Evolutionary conservation across 1,140 invertebrate genomes (phyloP).

Genomic region (Cyclina sinensis): DNA sequence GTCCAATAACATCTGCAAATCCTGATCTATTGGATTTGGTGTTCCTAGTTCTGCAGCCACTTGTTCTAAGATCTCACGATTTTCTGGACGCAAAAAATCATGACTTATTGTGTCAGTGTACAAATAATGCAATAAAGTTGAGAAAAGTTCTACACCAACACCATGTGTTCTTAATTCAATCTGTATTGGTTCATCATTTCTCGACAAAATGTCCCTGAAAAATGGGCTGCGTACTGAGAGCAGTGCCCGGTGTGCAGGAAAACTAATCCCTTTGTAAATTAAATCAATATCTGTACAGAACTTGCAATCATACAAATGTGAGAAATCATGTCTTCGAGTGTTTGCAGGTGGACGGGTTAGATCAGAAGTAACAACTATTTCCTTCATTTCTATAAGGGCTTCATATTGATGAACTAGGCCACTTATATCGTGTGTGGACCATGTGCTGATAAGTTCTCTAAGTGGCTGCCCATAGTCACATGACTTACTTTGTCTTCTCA

Average conservation of each 20-base stretch:
- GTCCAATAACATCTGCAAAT: conserved; percentile 95
- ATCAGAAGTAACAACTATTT: conserved; percentile 95
- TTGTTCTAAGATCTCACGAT: conserved; percentile 89
- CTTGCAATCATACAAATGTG: conserved; percentile 94
- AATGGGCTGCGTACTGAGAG: conserved; percentile 95
- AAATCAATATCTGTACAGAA: conserved; percentile 97
- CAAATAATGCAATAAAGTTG: conserved; percentile 94
- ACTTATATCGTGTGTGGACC: conserved; percentile 94
- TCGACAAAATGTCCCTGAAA: conserved; percentile 91
- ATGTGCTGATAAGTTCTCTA: conserved; percentile 94
- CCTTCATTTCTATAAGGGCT: conserved; percentile 94
- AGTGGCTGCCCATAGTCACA: conserved; percentile 96
- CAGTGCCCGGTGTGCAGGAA: conserved; percentile 95
- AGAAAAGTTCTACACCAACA: conserved; percentile 94
- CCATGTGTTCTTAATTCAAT: conserved; percentile 92
- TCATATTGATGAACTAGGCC: conserved; percentile 96
- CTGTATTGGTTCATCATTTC: conserved; percentile 89
- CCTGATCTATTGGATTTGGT: conserved; percentile 94
- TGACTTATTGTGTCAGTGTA: conserved; percentile 95
- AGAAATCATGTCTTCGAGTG: conserved; percentile 95
- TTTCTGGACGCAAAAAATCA: conserved; percentile 77
- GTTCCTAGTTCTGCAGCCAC: conserved; percentile 95
- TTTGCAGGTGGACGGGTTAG: conserved; percentile 95
- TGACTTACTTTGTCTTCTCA: conserved; percentile 92
- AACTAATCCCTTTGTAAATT: conserved; percentile 94